A percentile compares a stretch with the other conserved stretches of the same genome.
Conservation (phyloP, 2,888 invertebrate genomes). For the Xylota sylvarum region DNA sequence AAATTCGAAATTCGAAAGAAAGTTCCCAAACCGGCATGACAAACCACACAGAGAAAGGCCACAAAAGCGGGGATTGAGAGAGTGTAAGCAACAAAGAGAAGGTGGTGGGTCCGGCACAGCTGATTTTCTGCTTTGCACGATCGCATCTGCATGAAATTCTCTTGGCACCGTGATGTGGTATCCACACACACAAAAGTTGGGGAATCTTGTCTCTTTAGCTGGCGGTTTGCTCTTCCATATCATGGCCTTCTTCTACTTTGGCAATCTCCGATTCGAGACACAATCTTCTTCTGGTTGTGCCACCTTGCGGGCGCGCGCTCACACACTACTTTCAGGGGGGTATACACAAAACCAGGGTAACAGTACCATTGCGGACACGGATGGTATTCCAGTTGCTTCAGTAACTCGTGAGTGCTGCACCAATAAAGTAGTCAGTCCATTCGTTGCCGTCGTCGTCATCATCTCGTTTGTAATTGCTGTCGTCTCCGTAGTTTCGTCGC, state of each 20-base stretch:
- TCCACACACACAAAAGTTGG: neutral
- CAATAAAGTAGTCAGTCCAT: slow-evolving; percentile 66
- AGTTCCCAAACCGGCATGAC: slow-evolving; percentile 52
- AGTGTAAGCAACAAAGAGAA: slow-evolving; percentile 1
- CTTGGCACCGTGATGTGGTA: neutral
- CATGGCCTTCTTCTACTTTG: slow-evolving; percentile 26
- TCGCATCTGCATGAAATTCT: slow-evolving; percentile 25
- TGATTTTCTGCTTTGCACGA: slow-evolving; percentile 34
- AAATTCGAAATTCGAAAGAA: slow-evolving; percentile 71
- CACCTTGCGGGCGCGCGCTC: slow-evolving; percentile 47
- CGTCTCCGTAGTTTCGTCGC: slow-evolving; percentile 4
- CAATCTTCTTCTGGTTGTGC: slow-evolving; percentile 65
- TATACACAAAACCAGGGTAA: slow-evolving; percentile 69
- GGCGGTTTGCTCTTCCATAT: slow-evolving; percentile 25
- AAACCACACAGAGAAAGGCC: slow-evolving; percentile 27
- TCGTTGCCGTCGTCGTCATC: slow-evolving; percentile 50
- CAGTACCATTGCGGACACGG: slow-evolving; percentile 75
- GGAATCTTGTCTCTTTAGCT: slow-evolving; percentile 41
- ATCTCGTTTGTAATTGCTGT: slow-evolving; percentile 7
- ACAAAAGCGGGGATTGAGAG: neutral
- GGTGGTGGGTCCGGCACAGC: slow-evolving; percentile 44
- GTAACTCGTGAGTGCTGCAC: slow-evolving; percentile 77
- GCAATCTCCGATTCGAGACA: slow-evolving; percentile 47
- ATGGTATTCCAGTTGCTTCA: slow-evolving; percentile 74
- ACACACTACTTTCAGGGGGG: slow-evolving; percentile 46